These are phyloP conservation scores for Drosophila sproati DNA, from an alignment of 1,140 invertebrate species.

Conservation along the genomic window DNA sequence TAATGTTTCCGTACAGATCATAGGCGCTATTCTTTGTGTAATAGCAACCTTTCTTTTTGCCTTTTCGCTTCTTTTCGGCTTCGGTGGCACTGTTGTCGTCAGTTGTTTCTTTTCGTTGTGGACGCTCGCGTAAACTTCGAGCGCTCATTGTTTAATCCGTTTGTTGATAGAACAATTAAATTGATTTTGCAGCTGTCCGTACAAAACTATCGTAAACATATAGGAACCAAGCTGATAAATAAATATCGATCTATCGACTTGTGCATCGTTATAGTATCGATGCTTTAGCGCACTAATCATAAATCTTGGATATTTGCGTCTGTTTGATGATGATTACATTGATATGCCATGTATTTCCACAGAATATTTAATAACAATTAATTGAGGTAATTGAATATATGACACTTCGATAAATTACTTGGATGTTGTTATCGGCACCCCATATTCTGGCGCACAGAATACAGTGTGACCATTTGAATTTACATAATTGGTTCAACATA, in stretches of 20 bases:
- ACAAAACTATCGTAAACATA: background rate
- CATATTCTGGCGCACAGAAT: background rate
- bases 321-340: too few species aligned
- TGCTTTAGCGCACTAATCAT: too few species aligned
- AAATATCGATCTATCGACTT: background rate
- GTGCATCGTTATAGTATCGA: too few species aligned
- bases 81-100: conserved; percentile 31
- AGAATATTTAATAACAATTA: too few species aligned
- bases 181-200: background rate
- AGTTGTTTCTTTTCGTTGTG: conserved; percentile 49
- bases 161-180: too few species aligned
- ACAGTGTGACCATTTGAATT: conserved; percentile 19
- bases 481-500: conserved; percentile 19
- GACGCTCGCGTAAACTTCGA: conserved; percentile 59
- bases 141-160: conserved; percentile 23
- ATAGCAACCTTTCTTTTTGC: conserved; percentile 51
- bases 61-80: conserved; percentile 46
- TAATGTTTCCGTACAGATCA: conserved; percentile 72
- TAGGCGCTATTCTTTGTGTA: conserved; percentile 59
- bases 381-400: background rate
- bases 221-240: background rate
- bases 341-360: too few species aligned
- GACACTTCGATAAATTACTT: background rate
- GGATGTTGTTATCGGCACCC: conserved; percentile 2
- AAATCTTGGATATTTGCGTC: too few species aligned